phyloP scores from a whole-genome alignment of 2,113 vertebrate genomes.

The Crypturellus undulatus region DNA sequence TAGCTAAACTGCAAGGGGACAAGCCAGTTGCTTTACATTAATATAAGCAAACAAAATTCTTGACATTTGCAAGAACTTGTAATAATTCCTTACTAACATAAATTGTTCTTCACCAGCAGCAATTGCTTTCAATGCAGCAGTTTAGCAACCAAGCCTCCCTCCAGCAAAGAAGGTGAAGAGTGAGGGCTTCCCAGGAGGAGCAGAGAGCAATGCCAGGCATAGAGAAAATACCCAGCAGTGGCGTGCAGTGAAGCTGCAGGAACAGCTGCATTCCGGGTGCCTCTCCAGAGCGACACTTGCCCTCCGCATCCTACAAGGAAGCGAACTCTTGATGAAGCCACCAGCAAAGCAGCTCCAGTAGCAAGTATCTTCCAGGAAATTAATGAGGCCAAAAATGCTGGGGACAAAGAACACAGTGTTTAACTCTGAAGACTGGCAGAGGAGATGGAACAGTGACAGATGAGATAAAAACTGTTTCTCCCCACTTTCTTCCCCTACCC shows the following conservation, averaged over 20 bases:
- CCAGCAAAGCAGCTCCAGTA: not conserved
- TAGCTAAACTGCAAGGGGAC: not conserved
- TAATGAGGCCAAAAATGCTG: not conserved
- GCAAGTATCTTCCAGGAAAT: slow-evolving; percentile 4
- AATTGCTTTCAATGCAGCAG: rapidly evolving
- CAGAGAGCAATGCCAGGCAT: rapidly evolving
- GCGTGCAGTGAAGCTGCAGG: not conserved
- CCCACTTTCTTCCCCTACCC: not conserved
- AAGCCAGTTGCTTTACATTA: not conserved
- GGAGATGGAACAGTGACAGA: not conserved
- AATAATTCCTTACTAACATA: rapidly evolving
- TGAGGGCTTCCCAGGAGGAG: not conserved
- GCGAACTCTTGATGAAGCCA: not conserved
- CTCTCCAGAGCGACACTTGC: rapidly evolving
- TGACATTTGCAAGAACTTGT: not conserved
- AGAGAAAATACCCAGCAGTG: not conserved
- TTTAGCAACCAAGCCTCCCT: not conserved
- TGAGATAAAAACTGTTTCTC: not conserved
- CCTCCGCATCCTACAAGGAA: not conserved
- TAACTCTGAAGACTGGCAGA: not conserved
- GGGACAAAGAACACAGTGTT: not conserved
- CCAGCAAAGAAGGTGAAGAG: not conserved
- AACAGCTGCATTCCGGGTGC: not conserved
- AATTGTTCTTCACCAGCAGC: not conserved
- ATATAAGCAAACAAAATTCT: not conserved